Conservation (phyloP, 2,888 invertebrate genomes). For the Magallana nippona region DNA sequence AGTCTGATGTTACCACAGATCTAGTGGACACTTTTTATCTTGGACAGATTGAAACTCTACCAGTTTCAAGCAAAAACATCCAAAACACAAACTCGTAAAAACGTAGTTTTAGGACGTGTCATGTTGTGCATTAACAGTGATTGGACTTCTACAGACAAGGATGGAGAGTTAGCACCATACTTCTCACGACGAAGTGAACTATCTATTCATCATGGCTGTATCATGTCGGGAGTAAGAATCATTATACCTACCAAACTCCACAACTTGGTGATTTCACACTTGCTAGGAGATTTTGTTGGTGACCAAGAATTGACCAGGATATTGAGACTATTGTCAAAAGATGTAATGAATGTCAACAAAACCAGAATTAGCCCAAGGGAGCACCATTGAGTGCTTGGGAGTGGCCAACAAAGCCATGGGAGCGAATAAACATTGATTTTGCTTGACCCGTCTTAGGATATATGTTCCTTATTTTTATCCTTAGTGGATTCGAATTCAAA, state of each 20-base stretch:
- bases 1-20: background rate
- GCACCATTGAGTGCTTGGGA: constrained; percentile 62
- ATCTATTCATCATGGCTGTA: background rate
- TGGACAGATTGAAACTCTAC: background rate
- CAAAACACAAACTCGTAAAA: constrained; percentile 11
- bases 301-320: constrained; percentile 60
- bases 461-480: constrained; percentile 50
- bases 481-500: constrained; percentile 42
- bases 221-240: constrained; percentile 63
- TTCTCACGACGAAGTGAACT: constrained; percentile 27
- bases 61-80: background rate
- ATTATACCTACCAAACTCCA: constrained; percentile 64
- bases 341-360: constrained; percentile 52
- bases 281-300: constrained; percentile 68
- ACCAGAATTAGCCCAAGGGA: constrained; percentile 56
- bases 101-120: background rate
- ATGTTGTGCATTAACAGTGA: background rate
- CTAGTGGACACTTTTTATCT: background rate
- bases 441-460: constrained; percentile 71
- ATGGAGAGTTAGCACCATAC: constrained; percentile 4
- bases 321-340: constrained; percentile 57
- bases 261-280: constrained; percentile 58
- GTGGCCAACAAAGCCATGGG: constrained; percentile 69
- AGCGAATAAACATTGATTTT: constrained; percentile 80
- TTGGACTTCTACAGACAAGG: constrained; percentile 1